phyloP scores from a whole-genome alignment of 2,113 vertebrate species.

The Ceuthmochares aereus region DNA sequence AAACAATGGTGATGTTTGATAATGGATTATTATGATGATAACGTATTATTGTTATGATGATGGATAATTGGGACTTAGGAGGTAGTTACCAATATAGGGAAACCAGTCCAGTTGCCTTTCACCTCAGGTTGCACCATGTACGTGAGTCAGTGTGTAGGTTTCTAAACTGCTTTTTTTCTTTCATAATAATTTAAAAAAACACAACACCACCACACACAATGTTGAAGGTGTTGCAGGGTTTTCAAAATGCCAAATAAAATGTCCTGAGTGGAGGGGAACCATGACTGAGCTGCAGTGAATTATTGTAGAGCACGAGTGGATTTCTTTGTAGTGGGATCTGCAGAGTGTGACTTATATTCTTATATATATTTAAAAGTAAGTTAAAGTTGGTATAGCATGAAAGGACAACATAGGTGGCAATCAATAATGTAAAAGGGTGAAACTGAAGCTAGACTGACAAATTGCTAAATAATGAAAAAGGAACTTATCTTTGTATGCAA shows the following conservation, averaged over 20 bases:
- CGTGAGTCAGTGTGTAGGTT: not conserved
- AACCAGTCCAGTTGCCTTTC: not conserved
- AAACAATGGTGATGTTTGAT: not conserved
- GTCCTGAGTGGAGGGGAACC: not conserved
- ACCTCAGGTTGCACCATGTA: not conserved
- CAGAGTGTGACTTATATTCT: not conserved
- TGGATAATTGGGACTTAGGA: not conserved
- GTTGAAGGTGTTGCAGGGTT: not conserved
- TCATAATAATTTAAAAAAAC: not conserved
- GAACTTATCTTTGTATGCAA: not conserved
- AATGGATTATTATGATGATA: no score
- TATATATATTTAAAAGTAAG: not conserved
- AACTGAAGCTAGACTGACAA: not conserved
- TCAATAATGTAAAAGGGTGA: not conserved
- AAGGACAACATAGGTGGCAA: not conserved
- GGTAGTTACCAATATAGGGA: not conserved
- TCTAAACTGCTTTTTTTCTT: not conserved
- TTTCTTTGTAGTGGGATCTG: not conserved
- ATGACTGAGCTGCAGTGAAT: not conserved
- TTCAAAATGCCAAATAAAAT: not conserved
- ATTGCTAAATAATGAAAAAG: slow-evolving; percentile 17
- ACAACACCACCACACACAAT: not conserved
- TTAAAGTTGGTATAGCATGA: not conserved
- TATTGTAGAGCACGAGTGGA: not conserved
- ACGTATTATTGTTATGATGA: no score